Percentiles rank a stretch among this genome's conserved stretches.
Conservation (phyloP, 2,797 vertebrate species). For the Smutsia temminckii region DNA sequence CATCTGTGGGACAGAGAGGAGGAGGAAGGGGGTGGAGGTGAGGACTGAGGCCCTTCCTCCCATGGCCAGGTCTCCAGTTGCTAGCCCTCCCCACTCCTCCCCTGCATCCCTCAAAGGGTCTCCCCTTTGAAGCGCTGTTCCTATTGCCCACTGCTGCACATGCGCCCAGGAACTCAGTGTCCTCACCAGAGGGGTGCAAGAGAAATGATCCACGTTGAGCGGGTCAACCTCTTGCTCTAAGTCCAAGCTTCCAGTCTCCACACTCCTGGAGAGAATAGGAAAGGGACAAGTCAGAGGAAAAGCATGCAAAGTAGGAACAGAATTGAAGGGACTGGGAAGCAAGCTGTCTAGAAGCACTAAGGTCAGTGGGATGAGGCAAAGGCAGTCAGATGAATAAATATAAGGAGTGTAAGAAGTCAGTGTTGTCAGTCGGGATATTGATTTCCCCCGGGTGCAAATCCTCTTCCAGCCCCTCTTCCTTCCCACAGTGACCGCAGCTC, state of each 20-base stretch:
- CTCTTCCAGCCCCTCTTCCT: not conserved
- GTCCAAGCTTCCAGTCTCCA: constrained; percentile 89
- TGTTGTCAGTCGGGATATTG: not conserved
- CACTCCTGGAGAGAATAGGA: constrained; percentile 81
- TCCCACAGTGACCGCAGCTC: not conserved
- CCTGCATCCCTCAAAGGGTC: not conserved
- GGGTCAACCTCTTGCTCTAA: constrained; percentile 93
- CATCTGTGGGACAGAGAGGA: constrained; percentile 84
- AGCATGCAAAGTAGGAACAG: not conserved
- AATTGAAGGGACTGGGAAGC: constrained; percentile 22
- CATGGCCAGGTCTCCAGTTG: not conserved
- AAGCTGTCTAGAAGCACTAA: not conserved
- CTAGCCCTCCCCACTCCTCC: too few species aligned
- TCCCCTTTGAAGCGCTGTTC: not conserved
- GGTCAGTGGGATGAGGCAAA: not conserved
- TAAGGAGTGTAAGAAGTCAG: not conserved
- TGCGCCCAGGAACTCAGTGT: not conserved
- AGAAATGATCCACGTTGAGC: constrained; percentile 94
- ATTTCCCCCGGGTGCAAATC: not conserved
- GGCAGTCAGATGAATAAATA: not conserved
- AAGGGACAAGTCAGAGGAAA: constrained; percentile 47
- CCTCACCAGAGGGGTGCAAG: constrained; percentile 92
- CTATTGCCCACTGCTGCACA: not conserved
- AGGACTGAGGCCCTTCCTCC: not conserved
- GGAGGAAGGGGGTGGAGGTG: rapidly evolving